Evolutionary conservation across 2,888 invertebrate genomes (phyloP).

Genomic region (Baccha elongata): DNA sequence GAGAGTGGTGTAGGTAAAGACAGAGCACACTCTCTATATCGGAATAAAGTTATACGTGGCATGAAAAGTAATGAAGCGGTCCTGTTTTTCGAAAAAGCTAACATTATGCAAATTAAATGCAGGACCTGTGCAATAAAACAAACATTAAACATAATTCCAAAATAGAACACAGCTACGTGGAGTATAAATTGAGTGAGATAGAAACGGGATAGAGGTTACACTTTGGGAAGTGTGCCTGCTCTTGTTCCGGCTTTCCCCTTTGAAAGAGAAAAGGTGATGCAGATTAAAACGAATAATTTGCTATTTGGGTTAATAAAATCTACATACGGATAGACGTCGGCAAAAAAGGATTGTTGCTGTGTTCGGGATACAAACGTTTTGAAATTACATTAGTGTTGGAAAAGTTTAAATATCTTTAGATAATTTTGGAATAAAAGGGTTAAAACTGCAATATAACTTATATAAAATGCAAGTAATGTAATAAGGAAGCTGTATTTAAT

Average conservation of each 20-base stretch:
- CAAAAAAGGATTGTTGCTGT: neutral
- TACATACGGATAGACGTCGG: slow-evolving; percentile 21
- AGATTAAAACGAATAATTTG: slow-evolving; percentile 65
- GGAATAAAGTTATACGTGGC: slow-evolving; percentile 22
- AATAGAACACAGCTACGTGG: slow-evolving; percentile 53
- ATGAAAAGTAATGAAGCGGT: slow-evolving; percentile 65
- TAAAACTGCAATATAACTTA: no score
- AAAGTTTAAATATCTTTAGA: no score
- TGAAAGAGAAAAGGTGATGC: neutral
- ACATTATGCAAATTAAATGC: slow-evolving; percentile 72
- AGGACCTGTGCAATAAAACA: slow-evolving; percentile 71
- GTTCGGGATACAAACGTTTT: slow-evolving; percentile 13
- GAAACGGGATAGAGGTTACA: neutral
- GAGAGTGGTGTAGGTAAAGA: neutral
- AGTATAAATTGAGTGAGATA: neutral
- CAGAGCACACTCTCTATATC: slow-evolving; percentile 16
- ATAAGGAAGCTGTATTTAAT: no score
- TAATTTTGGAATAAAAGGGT: no score
- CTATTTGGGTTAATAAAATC: slow-evolving; percentile 50
- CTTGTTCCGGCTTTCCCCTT: neutral
- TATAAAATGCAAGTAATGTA: no score
- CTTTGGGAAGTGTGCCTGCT: slow-evolving; percentile 17
- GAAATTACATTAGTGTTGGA: slow-evolving; percentile 9
- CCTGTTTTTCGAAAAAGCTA: slow-evolving; percentile 50
- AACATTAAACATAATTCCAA: slow-evolving; percentile 67